Base-by-base conservation (phyloP, 2,888 invertebrate genomes). In the Eubasilissa splendida region DNA sequence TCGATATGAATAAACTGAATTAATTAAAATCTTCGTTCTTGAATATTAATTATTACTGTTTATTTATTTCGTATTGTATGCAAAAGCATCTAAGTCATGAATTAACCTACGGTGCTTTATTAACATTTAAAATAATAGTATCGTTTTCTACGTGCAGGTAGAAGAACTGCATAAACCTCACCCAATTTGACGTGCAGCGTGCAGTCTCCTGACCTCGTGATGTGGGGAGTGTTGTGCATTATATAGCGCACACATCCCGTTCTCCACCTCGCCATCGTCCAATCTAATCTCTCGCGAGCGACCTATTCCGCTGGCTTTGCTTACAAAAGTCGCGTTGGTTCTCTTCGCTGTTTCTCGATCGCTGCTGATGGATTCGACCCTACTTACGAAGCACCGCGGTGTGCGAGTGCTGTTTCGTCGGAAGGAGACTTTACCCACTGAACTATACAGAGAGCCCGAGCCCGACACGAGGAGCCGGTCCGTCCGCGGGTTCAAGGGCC, bases 401-500 rank as follows among this genome's bases (percentile, higher is more conserved):
- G 22, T 33, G 54, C 5, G 71, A 54, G 22, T 12, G 22, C 58
- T 56, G 12, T 58, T n/a, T 8, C 14, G 56, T n/a, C 71, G 56
- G 50, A 52, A 14, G 14, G 71, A 71, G 31, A 53, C 54, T 65
- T 77, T 77, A 77, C 70, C 77, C 77, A 77, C 42, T 77, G 70
- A 70, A 77, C 77, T 59, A 59, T 58, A 60, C 63, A 63, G 22
- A 22, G 22, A 22, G 22, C 22, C 14, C 33, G 70, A 8, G 65
- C 31, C n/a, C 53, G 33, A 65, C 79, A 59, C 80, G 56, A 76
- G 60, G 79, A 63, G 54, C 63, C 76, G 78, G 31, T 33, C 79
- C 79, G 71, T 71, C 79, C 60, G 73, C 77, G 79, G 77, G 80
- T 83, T 80, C 83, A 80, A 81, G 79, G 78, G 78, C 81, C 82